A percentile compares a stretch with the other conserved stretches of the same genome.
Conservation (phyloP, 2,113 vertebrate genomes). For the Lichenostomus cassidix region DNA sequence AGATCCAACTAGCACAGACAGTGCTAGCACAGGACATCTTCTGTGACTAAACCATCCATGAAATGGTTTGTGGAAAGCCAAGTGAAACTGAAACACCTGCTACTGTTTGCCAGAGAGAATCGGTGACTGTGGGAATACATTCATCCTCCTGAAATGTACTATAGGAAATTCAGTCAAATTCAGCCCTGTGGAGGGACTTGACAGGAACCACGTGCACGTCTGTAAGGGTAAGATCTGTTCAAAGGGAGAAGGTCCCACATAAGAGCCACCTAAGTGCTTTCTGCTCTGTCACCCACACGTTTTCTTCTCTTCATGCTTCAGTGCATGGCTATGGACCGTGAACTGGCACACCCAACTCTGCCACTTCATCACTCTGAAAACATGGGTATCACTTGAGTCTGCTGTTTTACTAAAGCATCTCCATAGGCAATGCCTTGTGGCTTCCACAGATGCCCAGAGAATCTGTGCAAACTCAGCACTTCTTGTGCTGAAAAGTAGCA, state of each 20-base stretch:
- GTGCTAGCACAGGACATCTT: not conserved
- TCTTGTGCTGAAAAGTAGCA: not conserved
- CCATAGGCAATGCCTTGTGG: not conserved
- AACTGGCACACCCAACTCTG: not conserved
- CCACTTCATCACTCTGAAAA: not conserved
- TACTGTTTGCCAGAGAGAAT: not conserved
- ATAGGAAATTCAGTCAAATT: not conserved
- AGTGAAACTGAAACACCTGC: not conserved
- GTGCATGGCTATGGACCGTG: not conserved
- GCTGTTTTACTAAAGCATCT: not conserved
- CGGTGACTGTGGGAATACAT: not conserved
- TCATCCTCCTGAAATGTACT: not conserved
- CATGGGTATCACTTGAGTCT: not conserved
- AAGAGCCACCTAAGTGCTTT: not conserved
- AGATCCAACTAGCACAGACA: not conserved
- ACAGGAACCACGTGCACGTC: fast-evolving
- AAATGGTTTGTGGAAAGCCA: not conserved
- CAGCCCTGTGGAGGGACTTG: not conserved
- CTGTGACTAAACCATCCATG: not conserved
- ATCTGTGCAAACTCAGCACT: not conserved
- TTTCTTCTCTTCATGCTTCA: not conserved
- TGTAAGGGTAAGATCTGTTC: not conserved
- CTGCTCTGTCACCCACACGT: not conserved
- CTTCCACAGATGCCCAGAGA: not conserved
- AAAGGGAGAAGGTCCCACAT: not conserved